These are phyloP conservation scores for Sceloporus tristichus DNA, from an alignment of 2,113 vertebrate species.

Conservation along the genomic window DNA sequence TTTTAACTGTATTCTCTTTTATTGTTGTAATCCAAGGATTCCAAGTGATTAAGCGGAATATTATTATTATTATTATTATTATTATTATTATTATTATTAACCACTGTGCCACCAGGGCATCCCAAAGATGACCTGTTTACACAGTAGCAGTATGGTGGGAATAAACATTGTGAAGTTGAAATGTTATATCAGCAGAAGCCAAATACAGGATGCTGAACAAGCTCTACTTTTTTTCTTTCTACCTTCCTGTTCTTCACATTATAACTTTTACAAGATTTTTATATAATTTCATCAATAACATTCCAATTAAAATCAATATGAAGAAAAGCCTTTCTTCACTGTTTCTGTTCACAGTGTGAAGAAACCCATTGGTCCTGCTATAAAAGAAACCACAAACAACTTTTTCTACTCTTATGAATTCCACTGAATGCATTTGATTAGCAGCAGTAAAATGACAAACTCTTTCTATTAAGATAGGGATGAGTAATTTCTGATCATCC, in stretches of 20 bases:
- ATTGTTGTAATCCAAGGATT: no score
- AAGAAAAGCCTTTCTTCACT: slow-evolving; percentile 11
- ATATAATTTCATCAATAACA: neutral
- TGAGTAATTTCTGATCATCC: no score
- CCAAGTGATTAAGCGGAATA: no score
- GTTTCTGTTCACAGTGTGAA: neutral
- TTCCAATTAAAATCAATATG: neutral
- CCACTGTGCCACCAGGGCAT: neutral
- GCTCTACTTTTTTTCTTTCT: slow-evolving; percentile 48
- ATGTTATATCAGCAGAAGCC: slow-evolving; percentile 65
- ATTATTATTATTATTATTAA: no score
- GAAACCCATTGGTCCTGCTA: no score
- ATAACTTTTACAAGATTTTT: slow-evolving; percentile 36
- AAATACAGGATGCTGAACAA: slow-evolving; percentile 42
- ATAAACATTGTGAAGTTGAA: slow-evolving; percentile 65
- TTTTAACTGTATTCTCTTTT: no score
- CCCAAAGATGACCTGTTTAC: slow-evolving; percentile 56
- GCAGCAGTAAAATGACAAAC: no score
- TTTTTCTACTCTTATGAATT: neutral
- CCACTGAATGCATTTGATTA: neutral
- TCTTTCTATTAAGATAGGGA: no score
- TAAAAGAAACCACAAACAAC: neutral
- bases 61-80: no score
- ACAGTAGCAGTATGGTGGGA: slow-evolving; percentile 54
- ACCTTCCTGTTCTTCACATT: slow-evolving; percentile 35